These are phyloP conservation scores for Mormoops blainvillei DNA, from an alignment of 2,113 vertebrate genomes.

Conservation along the genomic window DNA sequence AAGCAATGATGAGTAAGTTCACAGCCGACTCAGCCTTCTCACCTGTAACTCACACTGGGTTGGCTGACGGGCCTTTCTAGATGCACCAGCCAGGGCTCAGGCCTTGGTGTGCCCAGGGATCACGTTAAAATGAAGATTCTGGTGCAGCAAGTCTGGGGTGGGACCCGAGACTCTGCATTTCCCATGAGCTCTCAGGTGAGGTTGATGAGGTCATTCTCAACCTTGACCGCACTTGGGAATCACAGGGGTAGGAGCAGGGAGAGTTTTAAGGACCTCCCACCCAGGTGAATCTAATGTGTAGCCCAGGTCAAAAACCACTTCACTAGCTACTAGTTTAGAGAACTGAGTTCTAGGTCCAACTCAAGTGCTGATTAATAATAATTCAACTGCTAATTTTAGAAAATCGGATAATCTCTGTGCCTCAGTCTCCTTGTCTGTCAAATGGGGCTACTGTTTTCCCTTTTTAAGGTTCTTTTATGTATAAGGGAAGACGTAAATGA, in stretches of 20 bases:
- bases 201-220: not conserved
- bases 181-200: not conserved
- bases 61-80: not conserved
- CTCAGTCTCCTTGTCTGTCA: not conserved
- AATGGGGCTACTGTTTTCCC: not conserved
- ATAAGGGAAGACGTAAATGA: not conserved
- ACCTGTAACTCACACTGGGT: not conserved
- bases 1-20: not conserved
- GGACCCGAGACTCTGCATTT: not conserved
- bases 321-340: not conserved
- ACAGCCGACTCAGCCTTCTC: not conserved
- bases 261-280: not conserved
- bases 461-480: not conserved
- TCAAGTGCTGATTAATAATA: not conserved
- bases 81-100: not conserved
- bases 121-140: not conserved
- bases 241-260: fast-evolving
- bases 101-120: not conserved
- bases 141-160: not conserved
- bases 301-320: not conserved
- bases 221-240: not conserved
- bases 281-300: not conserved
- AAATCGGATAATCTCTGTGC: not conserved
- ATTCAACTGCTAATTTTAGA: not conserved
- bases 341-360: not conserved